These are phyloP conservation scores for Lottia scabra DNA, from an alignment of 2,888 invertebrate genomes.

Conservation along the genomic window DNA sequence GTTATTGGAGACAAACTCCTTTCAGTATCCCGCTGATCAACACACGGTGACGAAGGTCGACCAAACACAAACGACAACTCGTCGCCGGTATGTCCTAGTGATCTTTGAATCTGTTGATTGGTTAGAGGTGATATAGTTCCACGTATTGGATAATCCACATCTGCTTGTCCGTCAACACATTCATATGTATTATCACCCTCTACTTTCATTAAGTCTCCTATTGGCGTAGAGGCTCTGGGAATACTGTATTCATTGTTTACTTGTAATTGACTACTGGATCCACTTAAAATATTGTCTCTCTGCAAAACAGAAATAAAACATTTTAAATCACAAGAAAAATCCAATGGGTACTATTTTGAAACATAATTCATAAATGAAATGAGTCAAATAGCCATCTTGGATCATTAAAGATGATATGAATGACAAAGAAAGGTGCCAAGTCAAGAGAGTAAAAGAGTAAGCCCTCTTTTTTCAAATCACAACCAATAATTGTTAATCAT, in stretches of 20 bases:
- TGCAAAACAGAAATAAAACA: background rate
- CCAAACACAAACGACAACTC: slow-evolving; percentile 58
- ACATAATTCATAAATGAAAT: too few relatives aligned
- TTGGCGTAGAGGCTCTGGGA: background rate
- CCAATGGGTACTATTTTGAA: too few relatives aligned
- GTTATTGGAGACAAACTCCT: slow-evolving; percentile 25
- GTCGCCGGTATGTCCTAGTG: slow-evolving; percentile 31
- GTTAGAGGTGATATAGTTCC: slow-evolving; percentile 56
- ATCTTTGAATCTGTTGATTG: slow-evolving; percentile 26
- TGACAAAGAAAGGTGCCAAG: too few relatives aligned
- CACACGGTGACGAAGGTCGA: slow-evolving; percentile 42
- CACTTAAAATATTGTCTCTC: background rate
- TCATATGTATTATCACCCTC: background rate
- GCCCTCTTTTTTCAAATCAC: too few relatives aligned
- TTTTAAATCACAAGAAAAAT: too few relatives aligned
- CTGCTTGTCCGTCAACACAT: background rate
- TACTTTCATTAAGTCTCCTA: background rate
- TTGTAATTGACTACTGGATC: background rate
- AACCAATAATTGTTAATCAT: too few relatives aligned
- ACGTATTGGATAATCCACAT: slow-evolving; percentile 54
- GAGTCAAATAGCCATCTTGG: too few relatives aligned
- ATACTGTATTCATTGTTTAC: background rate
- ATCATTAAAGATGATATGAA: too few relatives aligned
- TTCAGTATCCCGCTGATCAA: slow-evolving; percentile 7
- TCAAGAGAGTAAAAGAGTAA: too few relatives aligned